Percentiles rank a stretch among this genome's conserved stretches.
phyloP scores from a whole-genome alignment of 2,888 invertebrate genomes.

The Pemphredon lugubris region DNA sequence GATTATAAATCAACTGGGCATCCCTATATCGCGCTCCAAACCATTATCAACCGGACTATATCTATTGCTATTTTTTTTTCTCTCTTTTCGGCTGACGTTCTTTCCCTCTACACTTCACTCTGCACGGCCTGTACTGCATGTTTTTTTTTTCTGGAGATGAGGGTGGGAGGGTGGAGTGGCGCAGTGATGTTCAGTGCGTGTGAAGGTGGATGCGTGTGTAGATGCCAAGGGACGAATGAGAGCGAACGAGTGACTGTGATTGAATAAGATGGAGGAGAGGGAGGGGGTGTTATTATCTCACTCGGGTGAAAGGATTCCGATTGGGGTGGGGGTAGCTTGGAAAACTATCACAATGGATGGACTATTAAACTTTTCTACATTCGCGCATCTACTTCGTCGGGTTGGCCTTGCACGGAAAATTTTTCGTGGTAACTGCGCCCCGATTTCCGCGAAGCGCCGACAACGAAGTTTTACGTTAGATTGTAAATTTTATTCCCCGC shows the following conservation, averaged over 20 bases:
- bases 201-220: conserved; percentile 65
- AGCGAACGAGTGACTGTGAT: conserved; percentile 67
- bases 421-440: conserved; percentile 14
- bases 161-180: too few relatives aligned
- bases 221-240: conserved; percentile 67
- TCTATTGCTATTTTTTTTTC: conserved; percentile 32
- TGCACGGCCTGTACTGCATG: conserved; percentile 55
- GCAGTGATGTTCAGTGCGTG: conserved; percentile 63
- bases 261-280: conserved; percentile 51
- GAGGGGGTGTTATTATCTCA: conserved; percentile 35
- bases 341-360: conserved; percentile 59
- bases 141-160: too few relatives aligned
- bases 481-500: conserved; percentile 2
- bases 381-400: conserved; percentile 53
- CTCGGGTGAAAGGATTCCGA: conserved; percentile 39
- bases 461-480: conserved; percentile 9
- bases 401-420: conserved; percentile 39
- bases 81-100: conserved; percentile 53
- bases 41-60: conserved; percentile 42
- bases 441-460: background rate
- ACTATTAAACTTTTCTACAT: conserved; percentile 58
- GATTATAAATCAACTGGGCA: conserved; percentile 60
- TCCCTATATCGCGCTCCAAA: conserved; percentile 57
- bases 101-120: conserved; percentile 49
- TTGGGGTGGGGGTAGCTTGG: conserved; percentile 40